These are phyloP conservation scores for Monopterus albus DNA, from an alignment of 2,113 vertebrate species.

Conservation along the genomic window DNA sequence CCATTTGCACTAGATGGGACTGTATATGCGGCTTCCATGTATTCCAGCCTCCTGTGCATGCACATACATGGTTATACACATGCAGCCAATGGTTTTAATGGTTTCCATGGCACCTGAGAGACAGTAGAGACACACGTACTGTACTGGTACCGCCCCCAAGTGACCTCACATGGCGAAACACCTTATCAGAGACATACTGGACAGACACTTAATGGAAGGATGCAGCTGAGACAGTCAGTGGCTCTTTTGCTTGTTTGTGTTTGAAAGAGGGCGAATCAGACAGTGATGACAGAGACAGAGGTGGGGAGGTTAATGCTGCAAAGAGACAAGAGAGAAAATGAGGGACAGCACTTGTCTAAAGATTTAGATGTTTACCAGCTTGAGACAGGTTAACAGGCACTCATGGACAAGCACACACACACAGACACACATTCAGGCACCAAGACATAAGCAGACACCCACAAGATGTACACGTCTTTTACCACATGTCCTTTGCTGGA, in stretches of 20 bases:
- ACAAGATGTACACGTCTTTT: too few relatives aligned
- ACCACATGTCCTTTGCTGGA: too few relatives aligned
- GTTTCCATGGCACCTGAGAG: constrained; percentile 75
- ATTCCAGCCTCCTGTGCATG: constrained; percentile 4
- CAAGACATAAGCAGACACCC: not conserved
- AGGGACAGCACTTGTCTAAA: constrained; percentile 1
- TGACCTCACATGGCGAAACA: constrained; percentile 61
- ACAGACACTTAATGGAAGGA: constrained; percentile 47
- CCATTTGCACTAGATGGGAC: not conserved
- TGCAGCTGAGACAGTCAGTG: constrained; percentile 30
- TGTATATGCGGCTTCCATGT: not conserved
- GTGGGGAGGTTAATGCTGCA: constrained; percentile 35
- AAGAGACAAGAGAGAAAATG: constrained; percentile 20
- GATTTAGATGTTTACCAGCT: constrained; percentile 33
- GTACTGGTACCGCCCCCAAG: not conserved
- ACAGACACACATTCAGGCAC: not conserved
- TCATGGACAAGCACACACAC: not conserved
- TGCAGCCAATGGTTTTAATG: constrained; percentile 61
- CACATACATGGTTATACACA: constrained; percentile 7
- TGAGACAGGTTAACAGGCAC: not conserved
- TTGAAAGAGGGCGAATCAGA: constrained; percentile 9
- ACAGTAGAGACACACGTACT: constrained; percentile 49
- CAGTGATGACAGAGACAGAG: constrained; percentile 12
- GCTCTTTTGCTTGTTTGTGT: constrained; percentile 13
- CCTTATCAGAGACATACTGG: constrained; percentile 37